Evolutionary conservation across 2,797 vertebrate genomes (phyloP).

Genomic region (Liasis olivaceus): DNA sequence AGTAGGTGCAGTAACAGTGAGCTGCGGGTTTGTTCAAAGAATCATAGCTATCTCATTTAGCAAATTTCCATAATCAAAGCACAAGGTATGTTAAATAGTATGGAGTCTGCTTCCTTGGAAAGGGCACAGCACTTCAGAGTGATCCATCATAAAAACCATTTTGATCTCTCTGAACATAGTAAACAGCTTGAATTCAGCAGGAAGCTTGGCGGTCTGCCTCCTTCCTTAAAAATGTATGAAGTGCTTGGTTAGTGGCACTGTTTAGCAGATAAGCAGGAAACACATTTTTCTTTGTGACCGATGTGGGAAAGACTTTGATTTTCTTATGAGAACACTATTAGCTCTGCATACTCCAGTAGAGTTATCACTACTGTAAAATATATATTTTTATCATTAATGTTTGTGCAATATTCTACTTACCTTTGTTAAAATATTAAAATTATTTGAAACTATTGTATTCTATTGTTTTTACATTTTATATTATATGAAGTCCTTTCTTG

Average conservation of each 20-base stretch:
- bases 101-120: slow-evolving; percentile 28
- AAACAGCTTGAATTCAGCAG: slow-evolving; percentile 44
- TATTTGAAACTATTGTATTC: not conserved
- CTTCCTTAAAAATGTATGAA: slow-evolving; percentile 52
- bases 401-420: not conserved
- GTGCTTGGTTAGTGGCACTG: slow-evolving; percentile 47
- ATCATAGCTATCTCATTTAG: slow-evolving; percentile 1
- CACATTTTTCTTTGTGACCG: slow-evolving; percentile 25
- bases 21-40: not conserved
- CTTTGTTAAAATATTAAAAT: not conserved
- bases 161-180: slow-evolving; percentile 43
- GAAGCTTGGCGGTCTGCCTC: not conserved
- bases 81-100: slow-evolving; percentile 14
- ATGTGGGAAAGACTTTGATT: slow-evolving; percentile 14
- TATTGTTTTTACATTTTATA: not conserved
- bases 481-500: not conserved
- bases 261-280: slow-evolving; percentile 32
- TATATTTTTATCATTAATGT: not conserved
- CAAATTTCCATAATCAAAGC: slow-evolving; percentile 50
- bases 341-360: slow-evolving; percentile 44
- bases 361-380: not conserved
- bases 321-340: slow-evolving; percentile 15
- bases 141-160: slow-evolving; percentile 35
- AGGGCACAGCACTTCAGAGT: slow-evolving; percentile 30
- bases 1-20: not conserved